phyloP scores from a whole-genome alignment of 2,113 vertebrate species.

The Microcebus lehilahytsara region DNA sequence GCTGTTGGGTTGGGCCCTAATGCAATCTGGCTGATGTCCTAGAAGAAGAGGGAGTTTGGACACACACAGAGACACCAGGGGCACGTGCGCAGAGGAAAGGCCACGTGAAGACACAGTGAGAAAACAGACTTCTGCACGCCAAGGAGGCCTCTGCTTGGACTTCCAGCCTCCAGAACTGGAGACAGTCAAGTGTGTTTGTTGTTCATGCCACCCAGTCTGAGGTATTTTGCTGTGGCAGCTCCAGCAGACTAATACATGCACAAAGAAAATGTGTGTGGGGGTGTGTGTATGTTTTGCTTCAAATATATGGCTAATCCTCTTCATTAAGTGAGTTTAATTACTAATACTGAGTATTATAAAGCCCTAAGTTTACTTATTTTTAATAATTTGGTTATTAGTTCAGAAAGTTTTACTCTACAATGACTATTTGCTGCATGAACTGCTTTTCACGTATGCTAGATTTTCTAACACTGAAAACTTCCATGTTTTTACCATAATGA shows the following conservation, averaged over 20 bases:
- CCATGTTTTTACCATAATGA: neutral
- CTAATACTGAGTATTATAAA: neutral
- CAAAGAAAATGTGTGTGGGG: neutral
- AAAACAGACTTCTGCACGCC: neutral
- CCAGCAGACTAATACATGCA: neutral
- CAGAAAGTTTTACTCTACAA: neutral
- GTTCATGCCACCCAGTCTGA: neutral
- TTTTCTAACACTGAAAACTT: neutral
- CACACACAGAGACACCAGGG: neutral
- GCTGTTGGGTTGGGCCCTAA: neutral
- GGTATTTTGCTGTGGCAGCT: neutral
- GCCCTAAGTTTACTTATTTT: neutral
- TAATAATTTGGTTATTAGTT: neutral
- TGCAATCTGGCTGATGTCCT: neutral
- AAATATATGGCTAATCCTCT: conserved; percentile 26
- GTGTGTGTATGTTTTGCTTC: neutral
- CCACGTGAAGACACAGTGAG: neutral
- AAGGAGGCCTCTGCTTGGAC: neutral
- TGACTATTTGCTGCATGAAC: neutral
- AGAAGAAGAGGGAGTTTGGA: neutral
- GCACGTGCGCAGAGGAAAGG: neutral
- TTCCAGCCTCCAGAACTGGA: neutral
- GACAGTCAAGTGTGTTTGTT: neutral
- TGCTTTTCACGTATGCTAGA: neutral
- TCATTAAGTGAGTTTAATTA: conserved; percentile 33